Evolutionary conservation across 2,113 vertebrate genomes (phyloP).

Genomic region (Mungos mungo): DNA sequence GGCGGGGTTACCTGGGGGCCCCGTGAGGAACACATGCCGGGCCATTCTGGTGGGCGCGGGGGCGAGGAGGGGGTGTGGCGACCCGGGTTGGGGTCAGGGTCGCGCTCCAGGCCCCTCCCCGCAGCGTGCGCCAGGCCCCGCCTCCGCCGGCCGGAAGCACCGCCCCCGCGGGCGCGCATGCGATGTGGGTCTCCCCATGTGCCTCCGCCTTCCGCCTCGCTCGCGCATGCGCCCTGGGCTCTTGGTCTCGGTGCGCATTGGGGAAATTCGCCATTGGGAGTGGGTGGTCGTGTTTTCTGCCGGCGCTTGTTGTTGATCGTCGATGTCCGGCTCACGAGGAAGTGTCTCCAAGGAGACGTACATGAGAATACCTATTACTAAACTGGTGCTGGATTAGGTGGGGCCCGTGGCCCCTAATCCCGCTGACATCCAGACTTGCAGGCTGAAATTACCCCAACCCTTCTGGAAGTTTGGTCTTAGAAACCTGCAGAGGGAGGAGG

Average conservation of each 20-base stretch:
- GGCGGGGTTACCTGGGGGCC: slow-evolving; percentile 90
- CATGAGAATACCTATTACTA: neutral
- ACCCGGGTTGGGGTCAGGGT: rapidly evolving
- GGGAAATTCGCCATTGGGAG: rapidly evolving
- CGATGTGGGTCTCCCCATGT: rapidly evolving
- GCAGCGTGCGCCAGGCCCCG: rapidly evolving
- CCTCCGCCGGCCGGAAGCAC: neutral
- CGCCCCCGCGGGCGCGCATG: neutral
- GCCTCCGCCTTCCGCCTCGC: rapidly evolving
- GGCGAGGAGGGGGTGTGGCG: no score
- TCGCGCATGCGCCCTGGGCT: neutral
- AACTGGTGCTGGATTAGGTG: neutral
- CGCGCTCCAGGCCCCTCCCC: neutral
- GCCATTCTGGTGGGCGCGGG: slow-evolving; percentile 76
- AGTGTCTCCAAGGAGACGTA: neutral
- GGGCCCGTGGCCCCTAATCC: no score
- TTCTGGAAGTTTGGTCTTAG: neutral
- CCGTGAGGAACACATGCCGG: slow-evolving; percentile 93
- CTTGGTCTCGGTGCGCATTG: rapidly evolving
- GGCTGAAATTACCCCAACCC: neutral
- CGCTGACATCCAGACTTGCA: neutral
- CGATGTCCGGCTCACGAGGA: rapidly evolving
- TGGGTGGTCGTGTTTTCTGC: rapidly evolving
- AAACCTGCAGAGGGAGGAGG: no score
- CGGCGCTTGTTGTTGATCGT: rapidly evolving